These are phyloP conservation scores for Galerucella pusilla DNA, from an alignment of 2,888 invertebrate species.

Conservation along the genomic window DNA sequence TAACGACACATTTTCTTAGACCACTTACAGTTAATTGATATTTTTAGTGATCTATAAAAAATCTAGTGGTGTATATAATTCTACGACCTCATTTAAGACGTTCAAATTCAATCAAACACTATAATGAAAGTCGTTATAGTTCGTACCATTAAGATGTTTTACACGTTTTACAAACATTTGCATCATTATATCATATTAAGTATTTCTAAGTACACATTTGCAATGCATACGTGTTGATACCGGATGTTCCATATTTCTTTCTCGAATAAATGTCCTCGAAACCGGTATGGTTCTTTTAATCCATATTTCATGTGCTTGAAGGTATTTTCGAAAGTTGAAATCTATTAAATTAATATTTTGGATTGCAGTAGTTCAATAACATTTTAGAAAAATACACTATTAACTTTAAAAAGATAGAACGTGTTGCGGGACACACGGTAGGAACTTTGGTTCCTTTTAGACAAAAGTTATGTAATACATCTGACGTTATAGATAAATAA, in stretches of 20 bases:
- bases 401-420: too few relatives aligned
- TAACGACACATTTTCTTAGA: not conserved
- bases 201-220: slow-evolving; percentile 1
- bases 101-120: not conserved
- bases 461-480: too few relatives aligned
- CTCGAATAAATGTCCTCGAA: not conserved
- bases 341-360: too few relatives aligned
- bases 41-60: not conserved
- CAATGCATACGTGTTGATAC: slow-evolving; percentile 1
- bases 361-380: too few relatives aligned
- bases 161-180: slow-evolving; percentile 19
- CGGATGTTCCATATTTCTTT: slow-evolving; percentile 2
- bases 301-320: too few relatives aligned
- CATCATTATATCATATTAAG: slow-evolving; percentile 23
- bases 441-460: too few relatives aligned
- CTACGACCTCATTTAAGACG: not conserved
- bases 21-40: not conserved
- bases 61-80: not conserved
- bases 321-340: too few relatives aligned
- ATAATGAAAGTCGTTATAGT: slow-evolving; percentile 3
- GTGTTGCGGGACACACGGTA: too few relatives aligned
- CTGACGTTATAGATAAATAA: too few relatives aligned
- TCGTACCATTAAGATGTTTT: slow-evolving; percentile 3
- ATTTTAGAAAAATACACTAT: too few relatives aligned
- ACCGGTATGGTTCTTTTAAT: too few relatives aligned